Evolutionary conservation across 2,113 vertebrate species (phyloP).

Genomic region (Riparia riparia): DNA sequence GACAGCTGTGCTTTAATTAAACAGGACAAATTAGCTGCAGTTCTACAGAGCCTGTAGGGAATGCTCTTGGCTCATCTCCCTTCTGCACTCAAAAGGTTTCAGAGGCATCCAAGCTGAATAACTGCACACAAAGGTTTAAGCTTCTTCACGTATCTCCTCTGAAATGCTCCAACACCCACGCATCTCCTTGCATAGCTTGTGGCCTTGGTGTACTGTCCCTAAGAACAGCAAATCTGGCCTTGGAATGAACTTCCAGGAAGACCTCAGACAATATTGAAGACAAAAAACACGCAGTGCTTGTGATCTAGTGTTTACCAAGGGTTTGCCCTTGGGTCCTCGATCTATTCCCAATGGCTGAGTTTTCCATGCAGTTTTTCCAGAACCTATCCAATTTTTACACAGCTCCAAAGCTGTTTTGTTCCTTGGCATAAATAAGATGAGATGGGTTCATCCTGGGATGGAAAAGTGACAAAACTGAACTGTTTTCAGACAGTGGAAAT

Average conservation of each 20-base stretch:
- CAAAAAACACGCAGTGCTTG: not conserved
- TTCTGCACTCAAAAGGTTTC: not conserved
- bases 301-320: not conserved
- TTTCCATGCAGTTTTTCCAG: not conserved
- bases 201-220: not conserved
- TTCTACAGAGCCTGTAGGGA: not conserved
- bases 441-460: not conserved
- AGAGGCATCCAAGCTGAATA: not conserved
- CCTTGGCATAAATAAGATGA: not conserved
- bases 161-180: not conserved
- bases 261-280: not conserved
- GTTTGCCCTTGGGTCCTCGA: not conserved
- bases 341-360: not conserved
- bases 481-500: not conserved
- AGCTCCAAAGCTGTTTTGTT: not conserved
- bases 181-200: not conserved
- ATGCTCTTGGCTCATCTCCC: not conserved
- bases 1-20: not conserved
- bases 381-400: not conserved
- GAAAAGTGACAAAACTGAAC: not conserved
- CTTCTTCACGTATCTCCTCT: not conserved
- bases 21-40: not conserved
- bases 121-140: not conserved
- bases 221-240: not conserved
- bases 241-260: not conserved